Base-by-base conservation (phyloP, 2,797 vertebrate genomes). In the Cossypha caffra region DNA sequence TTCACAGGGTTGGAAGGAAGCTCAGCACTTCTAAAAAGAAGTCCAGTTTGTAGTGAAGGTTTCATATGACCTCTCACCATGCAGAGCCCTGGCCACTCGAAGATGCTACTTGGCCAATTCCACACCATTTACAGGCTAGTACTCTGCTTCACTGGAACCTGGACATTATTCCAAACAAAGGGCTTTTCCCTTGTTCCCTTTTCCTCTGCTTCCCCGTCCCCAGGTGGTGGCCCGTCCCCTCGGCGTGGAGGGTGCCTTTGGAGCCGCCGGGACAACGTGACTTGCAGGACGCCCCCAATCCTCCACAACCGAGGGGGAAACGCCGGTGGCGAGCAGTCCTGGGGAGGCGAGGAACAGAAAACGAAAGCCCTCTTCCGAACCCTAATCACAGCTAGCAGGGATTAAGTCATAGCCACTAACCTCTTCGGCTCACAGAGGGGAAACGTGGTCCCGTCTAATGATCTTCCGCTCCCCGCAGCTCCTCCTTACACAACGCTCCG, bases 351-450 rank as follows among this genome's bases (percentile, higher is more conserved):
- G 13, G 6, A 26, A 10, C 42, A 52, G 62, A 40, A 69, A 43
- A 29, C 21, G 38, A 81, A 80, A 86, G 40, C 33, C 4, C n/a
- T 38, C 69, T 59, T 81, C 43, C 83, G 68, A 86, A 84, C 23
- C 33, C 69, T 57, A 86, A 55, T 57, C 43, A 62, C 80, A 69
- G 38, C 14, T 31, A 84, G 55, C 24, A 28, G 43, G 69, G 63
- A 73, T 86, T 55, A 93, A 88, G 40, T 13, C 84, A 93, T 3
- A 55, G 33, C 33, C 59, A 95, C 95, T 95, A 88, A 96, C 96
- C 96, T 95, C 90, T 94, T 38, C 24, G 19, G 71, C 35, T 86
- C 66, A 45, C 68, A 74, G 64, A 91, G 51, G 51, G 76, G 71
- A 84, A 95, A 84, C 29, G 80, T 4, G 73, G 67, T 76, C 40